phyloP scores from a whole-genome alignment of 2,113 vertebrate genomes.

The Chroicocephalus ridibundus region DNA sequence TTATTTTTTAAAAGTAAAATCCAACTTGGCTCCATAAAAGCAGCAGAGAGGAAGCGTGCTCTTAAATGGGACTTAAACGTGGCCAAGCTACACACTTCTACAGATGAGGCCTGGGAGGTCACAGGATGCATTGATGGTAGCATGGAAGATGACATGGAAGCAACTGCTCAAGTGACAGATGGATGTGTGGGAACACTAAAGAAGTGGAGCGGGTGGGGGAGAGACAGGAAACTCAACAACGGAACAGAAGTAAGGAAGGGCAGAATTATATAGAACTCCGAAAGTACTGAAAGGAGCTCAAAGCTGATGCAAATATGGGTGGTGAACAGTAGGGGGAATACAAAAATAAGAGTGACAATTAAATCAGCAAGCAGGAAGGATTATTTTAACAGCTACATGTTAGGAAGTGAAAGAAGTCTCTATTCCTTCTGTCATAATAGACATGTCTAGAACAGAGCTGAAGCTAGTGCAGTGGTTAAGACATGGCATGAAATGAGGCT shows the following conservation, averaged over 20 bases:
- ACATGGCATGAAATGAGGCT: neutral
- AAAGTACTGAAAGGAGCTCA: conserved; percentile 42
- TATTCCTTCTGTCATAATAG: conserved; percentile 54
- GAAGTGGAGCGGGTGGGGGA: conserved; percentile 50
- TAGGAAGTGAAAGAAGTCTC: conserved; percentile 43
- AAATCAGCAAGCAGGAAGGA: conserved; percentile 61
- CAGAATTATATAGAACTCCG: conserved; percentile 49
- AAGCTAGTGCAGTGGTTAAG: neutral
- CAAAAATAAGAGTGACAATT: conserved; percentile 65
- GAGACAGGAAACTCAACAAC: conserved; percentile 48
- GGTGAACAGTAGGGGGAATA: conserved; percentile 55
- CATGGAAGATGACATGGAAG: conserved; percentile 30
- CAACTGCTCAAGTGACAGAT: conserved; percentile 55
- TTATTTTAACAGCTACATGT: conserved; percentile 52
- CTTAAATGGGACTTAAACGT: neutral
- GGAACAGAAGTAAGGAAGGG: conserved; percentile 52
- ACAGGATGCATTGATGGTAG: neutral
- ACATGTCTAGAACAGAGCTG: conserved; percentile 32
- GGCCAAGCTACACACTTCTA: neutral
- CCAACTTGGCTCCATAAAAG: neutral
- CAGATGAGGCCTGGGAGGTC: conserved; percentile 12
- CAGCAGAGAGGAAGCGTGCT: neutral
- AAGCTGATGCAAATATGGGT: conserved; percentile 46
- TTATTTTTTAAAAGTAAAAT: neutral
- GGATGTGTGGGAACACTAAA: conserved; percentile 57